Percentiles rank a stretch among this genome's conserved stretches.
Evolutionary conservation across 2,888 invertebrate species (phyloP).

Genomic region (Meiosimyza decipiens): DNA sequence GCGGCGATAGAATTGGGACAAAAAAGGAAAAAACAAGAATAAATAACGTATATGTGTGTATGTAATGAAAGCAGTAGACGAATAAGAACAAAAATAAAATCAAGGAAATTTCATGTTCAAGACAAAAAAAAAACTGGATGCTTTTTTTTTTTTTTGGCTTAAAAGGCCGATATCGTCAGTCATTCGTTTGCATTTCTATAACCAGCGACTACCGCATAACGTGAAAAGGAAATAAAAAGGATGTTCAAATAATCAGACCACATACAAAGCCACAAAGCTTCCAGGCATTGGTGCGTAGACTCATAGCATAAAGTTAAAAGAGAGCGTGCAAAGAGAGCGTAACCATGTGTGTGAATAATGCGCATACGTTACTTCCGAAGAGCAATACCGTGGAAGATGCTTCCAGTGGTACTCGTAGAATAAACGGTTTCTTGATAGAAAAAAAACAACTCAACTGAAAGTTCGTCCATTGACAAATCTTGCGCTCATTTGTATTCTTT

Average conservation of each 20-base stretch:
- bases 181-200: not conserved
- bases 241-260: not conserved
- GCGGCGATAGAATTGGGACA: slow-evolving; percentile 15
- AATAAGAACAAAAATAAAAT: too few relatives aligned
- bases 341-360: not conserved
- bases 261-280: not conserved
- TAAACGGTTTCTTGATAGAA: too few relatives aligned
- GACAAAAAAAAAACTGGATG: not conserved
- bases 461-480: too few relatives aligned
- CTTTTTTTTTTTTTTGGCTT: not conserved
- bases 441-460: too few relatives aligned
- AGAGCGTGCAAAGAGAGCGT: not conserved
- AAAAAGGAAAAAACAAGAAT: not conserved
- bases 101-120: slow-evolving; percentile 3
- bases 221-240: not conserved
- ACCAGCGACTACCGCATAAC: not conserved
- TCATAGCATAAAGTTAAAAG: too few relatives aligned
- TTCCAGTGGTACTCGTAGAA: not conserved
- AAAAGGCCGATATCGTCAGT: not conserved
- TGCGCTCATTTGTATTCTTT: too few relatives aligned
- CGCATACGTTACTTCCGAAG: slow-evolving; percentile 28
- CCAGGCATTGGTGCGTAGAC: not conserved
- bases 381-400: not conserved
- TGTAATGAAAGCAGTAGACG: too few relatives aligned
- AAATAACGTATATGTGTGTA: not conserved